Conservation (phyloP, 1,140 invertebrate genomes). For the Listronotus oregonensis region DNA sequence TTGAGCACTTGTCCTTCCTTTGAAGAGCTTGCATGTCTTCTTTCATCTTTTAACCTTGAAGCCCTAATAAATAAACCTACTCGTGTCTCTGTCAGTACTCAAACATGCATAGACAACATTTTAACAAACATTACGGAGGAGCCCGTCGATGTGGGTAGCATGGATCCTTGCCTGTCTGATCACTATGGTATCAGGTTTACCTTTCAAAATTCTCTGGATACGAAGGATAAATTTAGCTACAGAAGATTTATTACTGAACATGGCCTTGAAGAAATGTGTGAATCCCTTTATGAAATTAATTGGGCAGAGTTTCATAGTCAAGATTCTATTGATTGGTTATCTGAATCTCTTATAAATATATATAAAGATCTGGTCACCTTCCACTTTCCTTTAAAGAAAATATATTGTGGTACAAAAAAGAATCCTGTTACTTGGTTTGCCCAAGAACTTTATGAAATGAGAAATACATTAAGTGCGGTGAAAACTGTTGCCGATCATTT, state of each 20-base stretch:
- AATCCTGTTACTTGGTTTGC: background rate
- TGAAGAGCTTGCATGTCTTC: conserved; percentile 1
- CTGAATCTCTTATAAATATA: too few relatives aligned
- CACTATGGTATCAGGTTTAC: conserved; percentile 1
- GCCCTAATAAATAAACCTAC: background rate
- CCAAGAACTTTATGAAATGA: background rate
- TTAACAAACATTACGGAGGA: background rate
- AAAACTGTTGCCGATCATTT: conserved; percentile 6
- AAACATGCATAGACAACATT: background rate
- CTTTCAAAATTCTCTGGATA: background rate
- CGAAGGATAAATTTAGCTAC: background rate
- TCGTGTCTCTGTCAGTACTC: background rate
- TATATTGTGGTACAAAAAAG: background rate
- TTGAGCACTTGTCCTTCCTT: background rate
- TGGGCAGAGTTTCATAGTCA: background rate
- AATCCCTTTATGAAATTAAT: background rate
- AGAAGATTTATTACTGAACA: background rate
- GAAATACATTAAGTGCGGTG: background rate
- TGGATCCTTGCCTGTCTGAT: conserved; percentile 2
- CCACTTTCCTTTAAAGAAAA: background rate
- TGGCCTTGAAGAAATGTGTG: background rate
- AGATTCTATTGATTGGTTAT: too few relatives aligned
- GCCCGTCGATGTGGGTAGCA: background rate
- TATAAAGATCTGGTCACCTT: too few relatives aligned
- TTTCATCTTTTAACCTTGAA: conserved; percentile 2